Evolutionary conservation across 2,113 vertebrate species (phyloP).

Genomic region (Toxostoma redivivum): DNA sequence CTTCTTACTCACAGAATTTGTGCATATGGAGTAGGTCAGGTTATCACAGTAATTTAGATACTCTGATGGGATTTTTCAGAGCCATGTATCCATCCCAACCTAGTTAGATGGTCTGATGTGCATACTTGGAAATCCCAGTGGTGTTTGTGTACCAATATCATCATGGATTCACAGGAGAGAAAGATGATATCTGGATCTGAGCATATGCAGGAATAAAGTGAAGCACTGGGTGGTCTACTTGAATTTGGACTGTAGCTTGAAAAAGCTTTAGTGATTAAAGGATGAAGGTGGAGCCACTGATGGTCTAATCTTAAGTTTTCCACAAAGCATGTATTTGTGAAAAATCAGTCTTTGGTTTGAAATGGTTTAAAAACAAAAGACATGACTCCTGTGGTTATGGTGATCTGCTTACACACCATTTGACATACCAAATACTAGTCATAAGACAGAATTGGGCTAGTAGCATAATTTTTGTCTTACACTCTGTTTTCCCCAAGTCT

Average conservation of each 20-base stretch:
- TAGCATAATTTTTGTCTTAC: background rate
- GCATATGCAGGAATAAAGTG: background rate
- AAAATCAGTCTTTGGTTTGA: background rate
- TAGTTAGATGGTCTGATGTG: background rate
- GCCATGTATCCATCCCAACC: background rate
- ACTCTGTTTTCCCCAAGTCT: background rate
- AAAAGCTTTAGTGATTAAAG: background rate
- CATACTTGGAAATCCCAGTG: background rate
- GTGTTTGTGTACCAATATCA: background rate
- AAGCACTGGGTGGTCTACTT: background rate
- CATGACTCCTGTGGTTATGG: background rate
- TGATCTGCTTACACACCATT: background rate
- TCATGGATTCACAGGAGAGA: background rate
- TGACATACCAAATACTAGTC: background rate
- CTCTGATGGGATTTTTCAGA: background rate
- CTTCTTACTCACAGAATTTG: background rate
- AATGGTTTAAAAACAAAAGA: background rate
- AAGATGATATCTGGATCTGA: background rate
- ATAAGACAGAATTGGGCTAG: background rate
- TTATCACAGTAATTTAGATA: background rate
- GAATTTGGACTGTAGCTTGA: background rate
- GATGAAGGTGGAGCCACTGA: background rate
- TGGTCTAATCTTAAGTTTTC: background rate
- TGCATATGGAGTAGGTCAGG: background rate
- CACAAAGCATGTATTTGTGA: background rate